Evolutionary conservation across 1,140 invertebrate genomes (phyloP).

Genomic region (Calliopsis andreniformis): DNA sequence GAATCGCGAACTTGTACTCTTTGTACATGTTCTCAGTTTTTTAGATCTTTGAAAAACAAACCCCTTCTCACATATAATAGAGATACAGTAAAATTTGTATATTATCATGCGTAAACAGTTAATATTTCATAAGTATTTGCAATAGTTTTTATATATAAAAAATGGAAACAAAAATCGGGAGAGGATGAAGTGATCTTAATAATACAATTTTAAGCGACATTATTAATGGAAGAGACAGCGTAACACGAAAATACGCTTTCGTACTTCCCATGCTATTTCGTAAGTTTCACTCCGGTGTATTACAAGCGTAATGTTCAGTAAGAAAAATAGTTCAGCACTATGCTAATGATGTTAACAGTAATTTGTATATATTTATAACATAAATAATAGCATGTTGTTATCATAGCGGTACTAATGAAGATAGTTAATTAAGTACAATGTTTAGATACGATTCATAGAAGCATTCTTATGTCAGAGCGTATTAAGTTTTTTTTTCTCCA

Average conservation of each 20-base stretch:
- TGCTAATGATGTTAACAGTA: constrained; percentile 55
- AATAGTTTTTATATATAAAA: constrained; percentile 32
- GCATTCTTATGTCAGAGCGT: constrained; percentile 53
- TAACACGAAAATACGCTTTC: not conserved
- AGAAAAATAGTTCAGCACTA: constrained; percentile 64
- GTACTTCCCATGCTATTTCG: not conserved
- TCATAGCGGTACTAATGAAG: constrained; percentile 57
- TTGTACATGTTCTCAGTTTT: constrained; percentile 34
- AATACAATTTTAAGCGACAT: constrained; percentile 20
- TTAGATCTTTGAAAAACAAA: constrained; percentile 40
- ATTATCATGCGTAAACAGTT: constrained; percentile 38
- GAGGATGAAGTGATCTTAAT: constrained; percentile 15
- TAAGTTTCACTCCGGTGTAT: constrained; percentile 17
- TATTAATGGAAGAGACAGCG: not conserved
- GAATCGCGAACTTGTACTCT: constrained; percentile 25
- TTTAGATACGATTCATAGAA: constrained; percentile 66
- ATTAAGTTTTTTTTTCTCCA: constrained; percentile 47
- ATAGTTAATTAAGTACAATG: constrained; percentile 72
- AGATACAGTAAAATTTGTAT: constrained; percentile 27
- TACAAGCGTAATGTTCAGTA: constrained; percentile 56
- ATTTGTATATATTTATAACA: constrained; percentile 57
- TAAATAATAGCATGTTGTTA: constrained; percentile 63
- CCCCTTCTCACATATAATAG: constrained; percentile 11
- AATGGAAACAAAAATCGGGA: constrained; percentile 28
- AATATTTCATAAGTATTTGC: constrained; percentile 35